Evolutionary conservation across 2,797 vertebrate species (phyloP).

Genomic region (Gambelia wislizenii): DNA sequence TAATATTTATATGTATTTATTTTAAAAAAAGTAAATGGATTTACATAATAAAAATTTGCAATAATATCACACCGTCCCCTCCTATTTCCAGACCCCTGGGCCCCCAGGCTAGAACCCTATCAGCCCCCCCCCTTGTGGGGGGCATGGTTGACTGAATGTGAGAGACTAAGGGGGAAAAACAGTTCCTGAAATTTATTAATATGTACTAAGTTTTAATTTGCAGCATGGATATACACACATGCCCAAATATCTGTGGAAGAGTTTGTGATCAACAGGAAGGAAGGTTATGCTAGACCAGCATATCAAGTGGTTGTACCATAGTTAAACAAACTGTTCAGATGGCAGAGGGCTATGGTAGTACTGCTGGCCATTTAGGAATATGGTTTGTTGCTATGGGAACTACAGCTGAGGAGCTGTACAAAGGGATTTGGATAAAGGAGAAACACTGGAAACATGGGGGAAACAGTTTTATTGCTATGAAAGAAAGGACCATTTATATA

Average conservation of each 20-base stretch:
- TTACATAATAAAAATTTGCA: no score
- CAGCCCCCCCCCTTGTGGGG: no score
- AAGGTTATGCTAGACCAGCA: slow-evolving; percentile 62
- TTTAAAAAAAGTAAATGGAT: no score
- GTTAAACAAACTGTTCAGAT: slow-evolving; percentile 71
- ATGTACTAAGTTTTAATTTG: slow-evolving; percentile 10
- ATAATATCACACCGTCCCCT: no score
- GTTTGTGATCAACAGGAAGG: slow-evolving; percentile 66
- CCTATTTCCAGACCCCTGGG: no score
- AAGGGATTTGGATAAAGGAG: slow-evolving; percentile 64
- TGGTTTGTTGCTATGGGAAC: slow-evolving; percentile 82
- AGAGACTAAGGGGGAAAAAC: slow-evolving; percentile 24
- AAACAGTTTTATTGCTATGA: slow-evolving; percentile 74
- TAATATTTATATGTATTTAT: no score
- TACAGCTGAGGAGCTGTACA: slow-evolving; percentile 73
- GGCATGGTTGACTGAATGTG: no score
- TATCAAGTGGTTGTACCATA: slow-evolving; percentile 65
- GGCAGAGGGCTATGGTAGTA: slow-evolving; percentile 74
- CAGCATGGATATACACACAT: slow-evolving; percentile 10
- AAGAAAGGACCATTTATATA: slow-evolving; percentile 70
- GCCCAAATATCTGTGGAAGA: slow-evolving; percentile 60
- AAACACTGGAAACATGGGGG: slow-evolving; percentile 67
- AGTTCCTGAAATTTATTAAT: slow-evolving; percentile 25
- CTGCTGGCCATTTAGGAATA: slow-evolving; percentile 76
- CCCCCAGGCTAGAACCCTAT: no score